A percentile compares a stretch with the other conserved stretches of the same genome.
Evolutionary conservation across 2,888 invertebrate species (phyloP).

Genomic region (Eustalomyia histrio): DNA sequence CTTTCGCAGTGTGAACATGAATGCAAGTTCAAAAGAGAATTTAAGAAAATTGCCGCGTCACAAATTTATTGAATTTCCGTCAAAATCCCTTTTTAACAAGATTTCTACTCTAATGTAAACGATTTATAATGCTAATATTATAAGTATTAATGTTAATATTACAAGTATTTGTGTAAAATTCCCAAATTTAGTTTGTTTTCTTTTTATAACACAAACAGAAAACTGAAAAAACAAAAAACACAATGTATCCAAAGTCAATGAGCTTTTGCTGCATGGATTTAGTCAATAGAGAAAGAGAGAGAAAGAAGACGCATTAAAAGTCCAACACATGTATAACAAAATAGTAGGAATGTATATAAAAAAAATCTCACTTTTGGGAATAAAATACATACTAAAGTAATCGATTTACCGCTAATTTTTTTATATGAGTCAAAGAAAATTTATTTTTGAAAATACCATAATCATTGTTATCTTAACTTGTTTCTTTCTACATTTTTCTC

Average conservation of each 20-base stretch:
- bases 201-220: too few species aligned
- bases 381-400: neutral
- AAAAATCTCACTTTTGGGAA: neutral
- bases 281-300: slow-evolving; percentile 2
- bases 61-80: too few species aligned
- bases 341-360: neutral
- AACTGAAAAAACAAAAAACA: too few species aligned
- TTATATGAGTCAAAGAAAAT: slow-evolving; percentile 11
- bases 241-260: neutral
- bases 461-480: slow-evolving; percentile 34
- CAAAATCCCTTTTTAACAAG: too few species aligned
- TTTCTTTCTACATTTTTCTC: neutral
- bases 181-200: too few species aligned
- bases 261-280: slow-evolving; percentile 1
- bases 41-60: too few species aligned
- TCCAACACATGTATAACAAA: neutral
- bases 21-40: too few species aligned
- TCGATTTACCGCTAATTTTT: slow-evolving; percentile 17
- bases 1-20: too few species aligned
- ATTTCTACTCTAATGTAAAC: too few species aligned
- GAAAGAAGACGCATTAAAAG: neutral
- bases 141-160: too few species aligned
- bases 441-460: neutral
- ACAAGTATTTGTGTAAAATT: too few species aligned
- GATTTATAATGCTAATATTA: too few species aligned